Evolutionary conservation across 2,113 vertebrate species (phyloP).

Genomic region (Tachuris rubrigastra): DNA sequence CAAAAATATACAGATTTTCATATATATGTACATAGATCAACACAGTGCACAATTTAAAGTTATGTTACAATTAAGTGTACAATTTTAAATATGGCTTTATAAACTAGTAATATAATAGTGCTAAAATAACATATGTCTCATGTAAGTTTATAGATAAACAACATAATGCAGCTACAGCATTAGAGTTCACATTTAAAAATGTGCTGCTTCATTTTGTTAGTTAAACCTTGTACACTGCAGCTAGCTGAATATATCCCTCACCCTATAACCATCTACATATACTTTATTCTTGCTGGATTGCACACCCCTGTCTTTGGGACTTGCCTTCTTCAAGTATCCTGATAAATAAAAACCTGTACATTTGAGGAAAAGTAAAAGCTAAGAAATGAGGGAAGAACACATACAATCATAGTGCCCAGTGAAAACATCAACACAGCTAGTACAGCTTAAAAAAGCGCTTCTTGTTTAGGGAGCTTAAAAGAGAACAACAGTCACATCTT

Average conservation of each 20-base stretch:
- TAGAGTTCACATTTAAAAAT: conserved; percentile 20
- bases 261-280: neutral
- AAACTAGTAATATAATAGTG: conserved; percentile 76
- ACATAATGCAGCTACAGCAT: conserved; percentile 27
- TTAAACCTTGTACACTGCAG: neutral
- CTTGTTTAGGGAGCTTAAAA: neutral
- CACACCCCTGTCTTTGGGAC: neutral
- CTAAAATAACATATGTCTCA: conserved; percentile 57
- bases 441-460: neutral
- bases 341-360: conserved; percentile 18
- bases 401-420: neutral
- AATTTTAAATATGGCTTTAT: conserved; percentile 80
- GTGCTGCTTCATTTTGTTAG: neutral
- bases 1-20: conserved; percentile 76
- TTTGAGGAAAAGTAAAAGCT: neutral
- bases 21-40: conserved; percentile 72
- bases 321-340: conserved; percentile 6
- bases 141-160: conserved; percentile 59
- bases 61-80: conserved; percentile 80
- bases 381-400: neutral
- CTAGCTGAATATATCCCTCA: neutral
- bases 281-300: conserved; percentile 1
- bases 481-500: neutral
- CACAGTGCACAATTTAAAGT: conserved; percentile 71
- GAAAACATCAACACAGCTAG: neutral